These are phyloP conservation scores for Forbesichthys agassizii DNA, from an alignment of 2,113 vertebrate genomes.

Conservation along the genomic window DNA sequence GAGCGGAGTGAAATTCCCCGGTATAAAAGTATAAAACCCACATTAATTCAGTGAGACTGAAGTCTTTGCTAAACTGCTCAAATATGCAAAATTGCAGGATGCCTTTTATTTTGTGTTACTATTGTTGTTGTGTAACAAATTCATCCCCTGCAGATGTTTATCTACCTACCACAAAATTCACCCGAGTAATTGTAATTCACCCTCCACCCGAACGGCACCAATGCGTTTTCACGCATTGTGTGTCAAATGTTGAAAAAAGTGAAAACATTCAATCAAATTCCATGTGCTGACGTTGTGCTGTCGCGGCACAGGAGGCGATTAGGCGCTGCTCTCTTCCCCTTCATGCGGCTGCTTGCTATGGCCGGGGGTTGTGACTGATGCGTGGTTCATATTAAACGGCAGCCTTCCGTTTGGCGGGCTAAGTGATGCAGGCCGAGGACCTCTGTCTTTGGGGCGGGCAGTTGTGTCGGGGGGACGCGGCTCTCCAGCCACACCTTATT, in stretches of 20 bases:
- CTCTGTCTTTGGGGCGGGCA: slow-evolving; percentile 60
- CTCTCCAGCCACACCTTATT: slow-evolving; percentile 48
- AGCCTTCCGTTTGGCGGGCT: slow-evolving; percentile 61
- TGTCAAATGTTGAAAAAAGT: slow-evolving; percentile 35
- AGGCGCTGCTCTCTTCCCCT: slow-evolving; percentile 57
- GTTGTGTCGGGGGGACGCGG: slow-evolving; percentile 54
- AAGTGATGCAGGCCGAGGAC: slow-evolving; percentile 59
- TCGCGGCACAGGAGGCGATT: slow-evolving; percentile 4
- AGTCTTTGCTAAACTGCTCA: slow-evolving; percentile 55
- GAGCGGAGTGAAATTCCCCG: slow-evolving; percentile 39
- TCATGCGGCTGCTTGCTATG: slow-evolving; percentile 48
- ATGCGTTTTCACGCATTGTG: slow-evolving; percentile 17
- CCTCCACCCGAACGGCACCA: slow-evolving; percentile 16
- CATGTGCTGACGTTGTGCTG: slow-evolving; percentile 30
- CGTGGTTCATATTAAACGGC: slow-evolving; percentile 69
- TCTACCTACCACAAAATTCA: slow-evolving; percentile 56
- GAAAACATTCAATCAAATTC: slow-evolving; percentile 22
- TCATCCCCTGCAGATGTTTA: slow-evolving; percentile 64
- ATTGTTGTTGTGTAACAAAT: slow-evolving; percentile 54
- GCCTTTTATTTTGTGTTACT: slow-evolving; percentile 14
- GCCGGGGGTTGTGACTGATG: slow-evolving; percentile 53
- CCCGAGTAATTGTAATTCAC: slow-evolving; percentile 59
- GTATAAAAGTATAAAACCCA: slow-evolving; percentile 47
- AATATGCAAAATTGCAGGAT: slow-evolving; percentile 49
- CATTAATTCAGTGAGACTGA: slow-evolving; percentile 54